Conservation (phyloP, 2,113 vertebrate genomes). For the Tylochromis polylepis region DNA sequence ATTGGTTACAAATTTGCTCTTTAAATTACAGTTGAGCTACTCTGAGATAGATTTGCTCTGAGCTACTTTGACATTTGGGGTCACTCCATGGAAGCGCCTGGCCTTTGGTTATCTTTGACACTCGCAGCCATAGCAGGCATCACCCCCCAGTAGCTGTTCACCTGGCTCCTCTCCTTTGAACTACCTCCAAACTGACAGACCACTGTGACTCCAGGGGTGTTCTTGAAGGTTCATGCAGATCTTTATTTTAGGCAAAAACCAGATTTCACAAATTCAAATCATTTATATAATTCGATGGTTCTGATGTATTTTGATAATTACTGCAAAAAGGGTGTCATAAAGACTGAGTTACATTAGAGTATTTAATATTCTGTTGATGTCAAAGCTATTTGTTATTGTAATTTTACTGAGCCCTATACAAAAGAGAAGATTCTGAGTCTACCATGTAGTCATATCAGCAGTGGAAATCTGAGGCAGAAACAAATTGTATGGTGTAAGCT, state of each 20-base stretch:
- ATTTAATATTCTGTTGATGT: neutral
- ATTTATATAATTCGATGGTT: neutral
- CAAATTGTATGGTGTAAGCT: neutral
- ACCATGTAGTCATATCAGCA: neutral
- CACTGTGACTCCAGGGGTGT: neutral
- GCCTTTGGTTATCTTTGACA: neutral
- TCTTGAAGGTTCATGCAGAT: neutral
- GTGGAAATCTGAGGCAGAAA: neutral
- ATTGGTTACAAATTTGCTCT: neutral
- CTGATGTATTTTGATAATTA: neutral
- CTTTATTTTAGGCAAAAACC: neutral
- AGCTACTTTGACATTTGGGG: neutral
- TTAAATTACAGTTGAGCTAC: neutral
- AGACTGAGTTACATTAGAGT: neutral
- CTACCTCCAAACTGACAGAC: constrained; percentile 30
- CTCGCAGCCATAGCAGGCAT: neutral
- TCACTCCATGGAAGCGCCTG: neutral
- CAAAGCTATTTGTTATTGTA: neutral
- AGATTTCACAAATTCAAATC: neutral
- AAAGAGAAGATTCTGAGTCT: neutral
- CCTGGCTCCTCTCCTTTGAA: constrained; percentile 43
- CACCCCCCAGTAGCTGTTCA: constrained; percentile 4
- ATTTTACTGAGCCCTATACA: neutral
- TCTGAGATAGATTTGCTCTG: neutral
- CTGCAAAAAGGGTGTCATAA: neutral